Evolutionary conservation across 2,888 invertebrate genomes (phyloP).

Genomic region (Mythimna vitellina): DNA sequence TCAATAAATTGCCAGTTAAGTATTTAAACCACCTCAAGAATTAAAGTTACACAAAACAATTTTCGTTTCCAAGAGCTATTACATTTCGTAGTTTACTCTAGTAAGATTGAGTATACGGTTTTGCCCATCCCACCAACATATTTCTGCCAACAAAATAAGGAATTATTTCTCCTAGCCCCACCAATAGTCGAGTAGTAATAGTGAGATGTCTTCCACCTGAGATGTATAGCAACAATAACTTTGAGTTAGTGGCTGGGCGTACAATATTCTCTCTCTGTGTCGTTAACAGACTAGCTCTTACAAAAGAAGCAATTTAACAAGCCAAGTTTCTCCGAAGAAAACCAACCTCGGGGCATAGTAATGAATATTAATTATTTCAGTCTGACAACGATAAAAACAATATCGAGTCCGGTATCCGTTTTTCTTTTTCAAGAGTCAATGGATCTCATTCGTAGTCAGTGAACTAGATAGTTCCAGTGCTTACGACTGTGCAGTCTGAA

Average conservation of each 20-base stretch:
- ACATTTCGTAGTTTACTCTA: neutral
- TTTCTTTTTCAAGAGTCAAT: constrained; percentile 22
- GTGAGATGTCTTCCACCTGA: constrained; percentile 58
- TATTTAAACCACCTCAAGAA: neutral
- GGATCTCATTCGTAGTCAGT: constrained; percentile 19
- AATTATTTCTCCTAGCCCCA: constrained; percentile 42
- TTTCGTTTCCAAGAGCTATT: neutral
- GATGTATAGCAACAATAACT: constrained; percentile 64
- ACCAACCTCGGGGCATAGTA: neutral
- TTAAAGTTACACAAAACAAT: neutral
- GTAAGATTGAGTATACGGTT: constrained; percentile 5
- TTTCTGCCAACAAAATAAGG: constrained; percentile 46
- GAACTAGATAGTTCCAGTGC: constrained; percentile 31
- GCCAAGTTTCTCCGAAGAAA: constrained; percentile 1
- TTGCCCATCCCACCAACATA: constrained; percentile 25
- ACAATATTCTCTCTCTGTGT: constrained; percentile 23
- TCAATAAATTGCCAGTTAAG: neutral
- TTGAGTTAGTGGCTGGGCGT: constrained; percentile 57
- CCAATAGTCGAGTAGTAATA: constrained; percentile 42
- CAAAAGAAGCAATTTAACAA: constrained; percentile 17
- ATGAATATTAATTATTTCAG: constrained; percentile 7
- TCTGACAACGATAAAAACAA: constrained; percentile 14
- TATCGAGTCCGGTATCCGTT: constrained; percentile 14
- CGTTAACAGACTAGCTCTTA: constrained; percentile 11
- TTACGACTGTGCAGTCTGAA: constrained; percentile 14